A percentile compares a stretch with the other conserved stretches of the same genome.
Evolutionary conservation across 2,797 vertebrate species (phyloP).

Genomic region (Columba guinea): DNA sequence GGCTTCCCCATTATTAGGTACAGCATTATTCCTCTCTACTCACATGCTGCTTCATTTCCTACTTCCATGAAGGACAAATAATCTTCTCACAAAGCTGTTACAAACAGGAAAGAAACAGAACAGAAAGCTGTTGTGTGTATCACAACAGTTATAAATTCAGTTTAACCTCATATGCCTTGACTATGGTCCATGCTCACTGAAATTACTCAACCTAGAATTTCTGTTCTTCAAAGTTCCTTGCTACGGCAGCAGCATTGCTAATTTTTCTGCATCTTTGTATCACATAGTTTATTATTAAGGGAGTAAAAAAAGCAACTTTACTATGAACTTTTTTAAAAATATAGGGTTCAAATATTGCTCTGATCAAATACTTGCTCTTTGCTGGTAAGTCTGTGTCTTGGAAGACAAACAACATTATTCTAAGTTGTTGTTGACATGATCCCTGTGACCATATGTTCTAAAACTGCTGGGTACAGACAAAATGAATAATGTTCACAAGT

Average conservation of each 20-base stretch:
- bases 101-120: neutral
- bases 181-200: fast-evolving
- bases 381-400: neutral
- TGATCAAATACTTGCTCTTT: neutral
- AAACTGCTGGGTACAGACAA: neutral
- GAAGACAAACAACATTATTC: neutral
- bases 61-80: neutral
- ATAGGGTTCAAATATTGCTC: neutral
- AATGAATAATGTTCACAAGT: neutral
- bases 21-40: neutral
- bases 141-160: neutral
- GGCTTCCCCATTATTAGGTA: neutral
- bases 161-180: neutral
- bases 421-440: neutral
- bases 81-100: neutral
- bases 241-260: neutral
- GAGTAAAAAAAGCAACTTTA: neutral
- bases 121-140: neutral
- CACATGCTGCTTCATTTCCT: neutral
- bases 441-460: neutral
- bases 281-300: neutral
- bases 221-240: neutral
- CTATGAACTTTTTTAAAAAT: neutral
- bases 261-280: neutral
- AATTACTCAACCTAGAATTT: neutral